phyloP scores from a whole-genome alignment of 2,797 vertebrate species.

The Coreius guichenoti region DNA sequence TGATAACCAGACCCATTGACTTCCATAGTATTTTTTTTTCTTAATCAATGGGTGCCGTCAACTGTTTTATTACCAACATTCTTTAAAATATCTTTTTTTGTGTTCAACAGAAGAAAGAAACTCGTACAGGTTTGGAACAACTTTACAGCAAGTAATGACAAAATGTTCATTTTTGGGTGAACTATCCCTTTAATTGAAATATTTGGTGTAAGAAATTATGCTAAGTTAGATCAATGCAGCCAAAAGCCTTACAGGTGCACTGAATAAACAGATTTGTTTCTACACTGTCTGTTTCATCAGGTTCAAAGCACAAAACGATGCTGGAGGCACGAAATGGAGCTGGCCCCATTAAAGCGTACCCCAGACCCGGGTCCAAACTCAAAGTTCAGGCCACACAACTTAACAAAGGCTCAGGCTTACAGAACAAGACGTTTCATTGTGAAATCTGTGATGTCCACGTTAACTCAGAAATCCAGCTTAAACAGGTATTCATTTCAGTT shows the following conservation, averaged over 20 bases:
- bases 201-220: background rate
- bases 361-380: conserved; percentile 90
- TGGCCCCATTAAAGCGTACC: conserved; percentile 95
- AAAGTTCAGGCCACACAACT: conserved; percentile 80
- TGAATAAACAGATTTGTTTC: background rate
- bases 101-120: too few relatives aligned
- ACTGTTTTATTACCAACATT: too few relatives aligned
- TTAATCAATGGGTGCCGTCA: too few relatives aligned
- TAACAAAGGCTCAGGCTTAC: conserved; percentile 90
- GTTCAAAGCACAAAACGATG: conserved; percentile 98
- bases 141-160: too few relatives aligned
- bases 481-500: conserved; percentile 83
- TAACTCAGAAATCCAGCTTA: conserved; percentile 98
- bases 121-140: too few relatives aligned
- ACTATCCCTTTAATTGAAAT: background rate
- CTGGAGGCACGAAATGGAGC: conserved; percentile 93
- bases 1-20: too few relatives aligned
- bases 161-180: too few relatives aligned
- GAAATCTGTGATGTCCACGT: conserved; percentile 98
- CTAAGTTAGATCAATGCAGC: background rate
- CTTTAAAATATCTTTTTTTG: too few relatives aligned
- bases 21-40: too few relatives aligned
- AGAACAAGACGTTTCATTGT: conserved; percentile 98
- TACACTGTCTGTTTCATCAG: conserved; percentile 68
- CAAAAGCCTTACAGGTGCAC: background rate